Evolutionary conservation across 2,113 vertebrate genomes (phyloP).

Genomic region (Campylomormyrus tamandua): DNA sequence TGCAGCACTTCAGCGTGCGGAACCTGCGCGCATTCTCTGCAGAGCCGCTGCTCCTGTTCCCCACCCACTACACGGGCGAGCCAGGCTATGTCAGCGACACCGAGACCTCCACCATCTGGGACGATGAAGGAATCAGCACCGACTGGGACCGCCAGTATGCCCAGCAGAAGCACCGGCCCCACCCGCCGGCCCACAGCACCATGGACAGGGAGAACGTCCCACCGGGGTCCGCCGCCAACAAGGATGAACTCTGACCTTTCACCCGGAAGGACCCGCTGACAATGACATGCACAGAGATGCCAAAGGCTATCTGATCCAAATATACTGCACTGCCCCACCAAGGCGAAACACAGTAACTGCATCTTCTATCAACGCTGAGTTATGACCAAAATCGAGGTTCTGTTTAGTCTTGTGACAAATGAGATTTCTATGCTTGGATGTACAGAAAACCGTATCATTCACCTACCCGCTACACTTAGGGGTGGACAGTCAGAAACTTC

Average conservation of each 20-base stretch:
- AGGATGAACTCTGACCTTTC: conserved; percentile 65
- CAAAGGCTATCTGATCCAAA: neutral
- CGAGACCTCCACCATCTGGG: conserved; percentile 96
- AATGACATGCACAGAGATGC: neutral
- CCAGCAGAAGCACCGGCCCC: conserved; percentile 62
- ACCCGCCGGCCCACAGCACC: conserved; percentile 72
- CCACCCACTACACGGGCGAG: conserved; percentile 94
- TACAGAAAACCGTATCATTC: neutral
- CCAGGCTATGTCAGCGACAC: conserved; percentile 94
- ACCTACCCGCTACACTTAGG: neutral
- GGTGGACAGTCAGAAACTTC: neutral
- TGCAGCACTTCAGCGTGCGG: conserved; percentile 73
- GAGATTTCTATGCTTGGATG: neutral
- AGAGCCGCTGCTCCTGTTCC: conserved; percentile 88
- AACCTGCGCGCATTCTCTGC: conserved; percentile 88
- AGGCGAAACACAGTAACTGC: neutral
- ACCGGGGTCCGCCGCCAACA: conserved; percentile 30
- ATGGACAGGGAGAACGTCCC: conserved; percentile 27
- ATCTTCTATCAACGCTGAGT: neutral
- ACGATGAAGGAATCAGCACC: conserved; percentile 78
- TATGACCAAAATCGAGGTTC: neutral
- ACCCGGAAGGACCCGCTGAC: neutral
- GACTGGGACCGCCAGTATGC: conserved; percentile 87
- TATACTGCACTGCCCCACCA: neutral
- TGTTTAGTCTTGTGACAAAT: neutral